Evolutionary conservation across 2,113 vertebrate genomes (phyloP), one percentile per base, ranked within the genome.

Genomic region (Cephalopholis sonnerati): DNA sequence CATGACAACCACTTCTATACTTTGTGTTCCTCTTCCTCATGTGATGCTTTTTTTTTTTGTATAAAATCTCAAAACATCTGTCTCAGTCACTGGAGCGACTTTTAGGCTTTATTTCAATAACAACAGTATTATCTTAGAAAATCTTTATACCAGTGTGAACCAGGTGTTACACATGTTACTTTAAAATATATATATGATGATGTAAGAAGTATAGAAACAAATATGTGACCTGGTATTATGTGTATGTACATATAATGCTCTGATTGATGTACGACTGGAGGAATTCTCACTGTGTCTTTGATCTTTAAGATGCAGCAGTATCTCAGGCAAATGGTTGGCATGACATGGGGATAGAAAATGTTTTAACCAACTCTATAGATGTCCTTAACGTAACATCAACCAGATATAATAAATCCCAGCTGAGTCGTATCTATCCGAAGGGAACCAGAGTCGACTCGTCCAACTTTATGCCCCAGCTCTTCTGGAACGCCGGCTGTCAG

Each of bases 381-480:
- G 50, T 83, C 90, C 96, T 97, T 97, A 96, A 97, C 93, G 54
- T 22, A 59, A 27, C 46, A n/a, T 72, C 36, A 50, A 90, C 80
- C 93, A 99, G 98, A 93, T 99, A 99, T 86, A 99, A 99, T 92
- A 99, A 99, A 93, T 97, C 97, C 87, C 98, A 99, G 92, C 92
- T 99, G 65, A 99, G 98, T 89, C 95, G 98, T 18, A 98, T 99
- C 87, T 99, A 99, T 83, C 98, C 98, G 0, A 99, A 99, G 91
- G 98, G 98, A 82, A 99, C 98, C 1, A 94, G 98, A 54, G 97
- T 99, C 16, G 98, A 99, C 91, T 99, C 98, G 0, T 99, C 98
- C 0, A 99, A 99, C 94, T 99, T 99, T 73, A 99, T 99, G 97
- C 98, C 98, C 16, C 98, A 99, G 41, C 96, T 99, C 46, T 99